These are phyloP conservation scores for Notiomystis cincta DNA, from an alignment of 2,113 vertebrate genomes.

Conservation along the genomic window DNA sequence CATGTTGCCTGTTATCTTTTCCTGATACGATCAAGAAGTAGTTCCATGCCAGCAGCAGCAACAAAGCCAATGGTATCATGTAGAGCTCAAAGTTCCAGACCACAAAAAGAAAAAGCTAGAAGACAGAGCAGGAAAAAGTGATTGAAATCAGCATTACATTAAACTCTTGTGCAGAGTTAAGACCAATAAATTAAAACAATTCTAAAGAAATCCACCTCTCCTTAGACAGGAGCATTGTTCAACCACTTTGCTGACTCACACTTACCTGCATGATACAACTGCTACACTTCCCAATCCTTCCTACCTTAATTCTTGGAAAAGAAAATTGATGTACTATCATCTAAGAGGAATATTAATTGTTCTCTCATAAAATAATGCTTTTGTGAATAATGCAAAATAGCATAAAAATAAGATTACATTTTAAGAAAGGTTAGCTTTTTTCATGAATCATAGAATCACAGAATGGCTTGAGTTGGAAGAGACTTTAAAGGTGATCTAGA, in stretches of 20 bases:
- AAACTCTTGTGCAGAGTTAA: background rate
- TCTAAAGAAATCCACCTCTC: background rate
- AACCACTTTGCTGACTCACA: background rate
- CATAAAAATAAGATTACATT: background rate
- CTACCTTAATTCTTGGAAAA: background rate
- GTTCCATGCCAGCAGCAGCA: conserved; percentile 91
- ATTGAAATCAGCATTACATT: conserved; percentile 27
- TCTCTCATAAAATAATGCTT: conserved; percentile 14
- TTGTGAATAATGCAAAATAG: background rate
- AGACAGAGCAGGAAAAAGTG: background rate
- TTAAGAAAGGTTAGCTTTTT: conserved; percentile 5
- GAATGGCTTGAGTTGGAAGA: background rate
- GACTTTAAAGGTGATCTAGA: background rate
- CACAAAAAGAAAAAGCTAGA: conserved; percentile 89
- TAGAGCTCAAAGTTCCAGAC: conserved; percentile 99
- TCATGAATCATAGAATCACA: background rate
- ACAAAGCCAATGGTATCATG: conserved; percentile 90
- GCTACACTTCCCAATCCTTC: background rate
- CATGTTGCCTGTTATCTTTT: conserved; percentile 88
- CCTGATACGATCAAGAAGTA: conserved; percentile 91
- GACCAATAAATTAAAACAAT: background rate
- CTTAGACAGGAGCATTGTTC: background rate
- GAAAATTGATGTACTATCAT: background rate
- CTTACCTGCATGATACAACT: background rate
- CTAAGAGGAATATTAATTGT: conserved; percentile 5